Conservation (phyloP, 2,888 invertebrate species). For the Uropetala carovei region DNA sequence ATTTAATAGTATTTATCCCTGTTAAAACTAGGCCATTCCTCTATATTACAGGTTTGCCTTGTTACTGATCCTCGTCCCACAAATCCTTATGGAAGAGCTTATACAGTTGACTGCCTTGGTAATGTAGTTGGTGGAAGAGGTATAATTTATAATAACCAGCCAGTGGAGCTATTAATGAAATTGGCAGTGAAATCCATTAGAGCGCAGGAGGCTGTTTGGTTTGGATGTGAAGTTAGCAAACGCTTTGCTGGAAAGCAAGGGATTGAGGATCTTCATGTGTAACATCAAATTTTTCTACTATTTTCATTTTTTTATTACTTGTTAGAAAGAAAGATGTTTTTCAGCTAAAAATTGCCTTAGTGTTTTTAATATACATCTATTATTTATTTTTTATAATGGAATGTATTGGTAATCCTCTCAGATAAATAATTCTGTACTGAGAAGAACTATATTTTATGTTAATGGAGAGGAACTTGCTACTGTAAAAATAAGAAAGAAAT, state of each 20-base stretch:
- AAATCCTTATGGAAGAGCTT: constrained; percentile 87
- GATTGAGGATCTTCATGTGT: constrained; percentile 86
- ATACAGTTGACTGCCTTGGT: constrained; percentile 92
- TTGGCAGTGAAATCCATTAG: constrained; percentile 86
- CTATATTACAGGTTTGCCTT: constrained; percentile 83
- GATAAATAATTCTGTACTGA: neutral
- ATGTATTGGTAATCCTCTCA: neutral
- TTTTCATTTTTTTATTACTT: too few relatives aligned
- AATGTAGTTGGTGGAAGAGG: constrained; percentile 89
- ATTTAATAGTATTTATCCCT: neutral
- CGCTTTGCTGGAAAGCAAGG: constrained; percentile 87
- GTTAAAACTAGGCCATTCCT: neutral
- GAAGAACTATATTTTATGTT: neutral
- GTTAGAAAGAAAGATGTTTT: too few relatives aligned
- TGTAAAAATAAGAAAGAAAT: neutral
- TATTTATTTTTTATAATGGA: neutral
- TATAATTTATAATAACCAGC: constrained; percentile 93
- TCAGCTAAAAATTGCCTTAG: too few relatives aligned
- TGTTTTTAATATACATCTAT: too few relatives aligned
- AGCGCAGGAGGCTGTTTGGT: constrained; percentile 92
- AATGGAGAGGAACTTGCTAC: neutral
- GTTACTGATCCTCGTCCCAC: constrained; percentile 90
- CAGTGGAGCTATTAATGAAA: constrained; percentile 85
- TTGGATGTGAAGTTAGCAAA: constrained; percentile 93
- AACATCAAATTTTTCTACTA: constrained; percentile 72